Percentiles rank a stretch among this genome's conserved stretches.
Evolutionary conservation across 23 tunicate genomes (phyloP).

Genomic region (Clavelina lepadiformis): DNA sequence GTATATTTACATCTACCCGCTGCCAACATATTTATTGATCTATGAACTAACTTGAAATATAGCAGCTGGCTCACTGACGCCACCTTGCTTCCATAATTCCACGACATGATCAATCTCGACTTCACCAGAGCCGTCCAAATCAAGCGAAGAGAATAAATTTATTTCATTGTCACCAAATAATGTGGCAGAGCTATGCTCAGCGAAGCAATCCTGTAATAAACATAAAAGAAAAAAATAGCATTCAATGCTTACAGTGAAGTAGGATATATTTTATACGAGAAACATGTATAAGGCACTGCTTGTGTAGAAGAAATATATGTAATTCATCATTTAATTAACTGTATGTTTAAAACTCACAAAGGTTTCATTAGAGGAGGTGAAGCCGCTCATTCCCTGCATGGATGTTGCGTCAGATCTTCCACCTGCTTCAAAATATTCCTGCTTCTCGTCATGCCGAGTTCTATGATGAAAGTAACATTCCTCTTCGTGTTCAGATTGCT

Average conservation of each 20-base stretch:
- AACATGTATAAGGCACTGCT: neutral
- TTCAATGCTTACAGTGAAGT: neutral
- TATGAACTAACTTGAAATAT: constrained; percentile 18
- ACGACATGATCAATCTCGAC: constrained; percentile 20
- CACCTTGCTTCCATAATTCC: constrained; percentile 45
- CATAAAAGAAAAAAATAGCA: neutral
- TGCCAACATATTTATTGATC: neutral
- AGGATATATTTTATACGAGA: neutral
- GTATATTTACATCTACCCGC: neutral
- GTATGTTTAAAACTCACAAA: no score
- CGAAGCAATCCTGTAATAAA: constrained; percentile 11
- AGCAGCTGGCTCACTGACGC: constrained; percentile 7
- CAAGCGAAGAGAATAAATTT: constrained; percentile 48
- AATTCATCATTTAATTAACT: no score
- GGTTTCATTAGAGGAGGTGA: no score
- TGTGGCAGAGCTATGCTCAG: constrained; percentile 4
- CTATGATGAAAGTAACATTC: no score
- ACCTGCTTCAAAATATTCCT: no score
- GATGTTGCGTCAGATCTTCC: no score
- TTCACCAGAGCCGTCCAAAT: constrained; percentile 20
- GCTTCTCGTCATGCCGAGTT: no score
- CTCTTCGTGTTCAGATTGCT: no score
- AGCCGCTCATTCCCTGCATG: no score
- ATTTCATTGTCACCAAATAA: neutral
- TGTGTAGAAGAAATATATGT: neutral